Percentiles rank a stretch among this genome's conserved stretches.
These are phyloP conservation scores for Melanotaenia nigrans DNA, from an alignment of 2,797 vertebrate genomes.

Conservation along the genomic window DNA sequence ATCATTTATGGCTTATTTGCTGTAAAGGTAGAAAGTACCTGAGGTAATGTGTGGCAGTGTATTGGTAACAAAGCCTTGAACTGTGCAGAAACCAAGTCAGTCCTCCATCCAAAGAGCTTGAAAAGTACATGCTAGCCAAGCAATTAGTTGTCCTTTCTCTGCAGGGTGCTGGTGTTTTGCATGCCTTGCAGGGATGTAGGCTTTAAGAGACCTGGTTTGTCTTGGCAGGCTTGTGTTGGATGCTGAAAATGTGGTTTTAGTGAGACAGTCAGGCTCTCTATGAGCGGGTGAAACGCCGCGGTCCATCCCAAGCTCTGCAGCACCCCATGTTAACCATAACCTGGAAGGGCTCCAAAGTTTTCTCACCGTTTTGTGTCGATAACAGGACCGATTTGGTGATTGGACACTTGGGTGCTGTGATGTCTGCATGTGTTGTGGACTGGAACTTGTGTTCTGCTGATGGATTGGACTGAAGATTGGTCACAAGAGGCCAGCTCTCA, in stretches of 20 bases:
- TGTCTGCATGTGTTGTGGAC: conserved; percentile 17
- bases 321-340: conserved; percentile 34
- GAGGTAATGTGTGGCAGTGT: conserved; percentile 6
- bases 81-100: conserved; percentile 3
- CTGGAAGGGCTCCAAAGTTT: conserved; percentile 9
- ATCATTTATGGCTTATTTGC: conserved; percentile 36
- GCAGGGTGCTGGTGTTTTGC: conserved; percentile 7
- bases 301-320: conserved; percentile 32
- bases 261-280: not conserved
- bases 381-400: not conserved
- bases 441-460: not conserved
- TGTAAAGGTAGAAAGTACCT: conserved; percentile 22
- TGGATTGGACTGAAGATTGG: conserved; percentile 1
- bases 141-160: not conserved
- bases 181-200: not conserved
- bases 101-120: not conserved
- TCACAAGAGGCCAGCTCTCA: conserved; percentile 34
- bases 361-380: not conserved
- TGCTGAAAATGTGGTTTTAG: conserved; percentile 1
- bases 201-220: not conserved
- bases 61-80: conserved; percentile 18
- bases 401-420: not conserved
- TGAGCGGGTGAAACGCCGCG: not conserved
- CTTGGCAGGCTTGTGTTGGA: not conserved
- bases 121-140: conserved; percentile 20